These are phyloP conservation scores for Rotaria magnacalcarata DNA, from an alignment of 2,888 invertebrate species.

Conservation along the genomic window DNA sequence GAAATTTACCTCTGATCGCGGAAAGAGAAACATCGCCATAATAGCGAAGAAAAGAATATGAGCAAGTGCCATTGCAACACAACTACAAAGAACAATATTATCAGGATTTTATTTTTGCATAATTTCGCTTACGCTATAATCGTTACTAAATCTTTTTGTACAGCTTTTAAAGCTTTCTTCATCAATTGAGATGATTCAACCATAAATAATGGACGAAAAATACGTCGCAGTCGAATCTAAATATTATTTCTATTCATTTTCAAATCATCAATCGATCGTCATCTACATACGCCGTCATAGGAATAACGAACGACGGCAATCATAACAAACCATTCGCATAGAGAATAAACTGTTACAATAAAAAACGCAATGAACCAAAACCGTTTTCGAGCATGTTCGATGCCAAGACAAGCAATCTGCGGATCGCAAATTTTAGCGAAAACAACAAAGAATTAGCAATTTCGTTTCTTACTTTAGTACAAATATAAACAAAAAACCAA, in stretches of 20 bases:
- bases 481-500: not conserved
- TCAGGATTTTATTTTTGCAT: not conserved
- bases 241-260: not conserved
- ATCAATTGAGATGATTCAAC: slow-evolving; percentile 57
- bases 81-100: not conserved
- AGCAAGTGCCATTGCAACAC: not conserved
- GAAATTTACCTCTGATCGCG: not conserved
- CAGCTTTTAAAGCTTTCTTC: slow-evolving; percentile 58
- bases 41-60: slow-evolving; percentile 1
- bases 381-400: slow-evolving; percentile 2
- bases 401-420: not conserved
- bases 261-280: not conserved
- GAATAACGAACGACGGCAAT: not conserved
- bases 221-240: slow-evolving; percentile 52
- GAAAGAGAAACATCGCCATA: slow-evolving; percentile 19
- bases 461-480: not conserved
- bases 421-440: not conserved
- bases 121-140: slow-evolving; percentile 52
- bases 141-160: slow-evolving; percentile 54
- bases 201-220: slow-evolving; percentile 56
- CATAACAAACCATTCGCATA: slow-evolving; percentile 1
- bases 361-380: not conserved
- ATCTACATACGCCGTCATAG: not conserved
- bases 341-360: not conserved
- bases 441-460: not conserved